These are phyloP conservation scores for Tricholaema leucomelas DNA, from an alignment of 2,113 vertebrate species.

Conservation along the genomic window DNA sequence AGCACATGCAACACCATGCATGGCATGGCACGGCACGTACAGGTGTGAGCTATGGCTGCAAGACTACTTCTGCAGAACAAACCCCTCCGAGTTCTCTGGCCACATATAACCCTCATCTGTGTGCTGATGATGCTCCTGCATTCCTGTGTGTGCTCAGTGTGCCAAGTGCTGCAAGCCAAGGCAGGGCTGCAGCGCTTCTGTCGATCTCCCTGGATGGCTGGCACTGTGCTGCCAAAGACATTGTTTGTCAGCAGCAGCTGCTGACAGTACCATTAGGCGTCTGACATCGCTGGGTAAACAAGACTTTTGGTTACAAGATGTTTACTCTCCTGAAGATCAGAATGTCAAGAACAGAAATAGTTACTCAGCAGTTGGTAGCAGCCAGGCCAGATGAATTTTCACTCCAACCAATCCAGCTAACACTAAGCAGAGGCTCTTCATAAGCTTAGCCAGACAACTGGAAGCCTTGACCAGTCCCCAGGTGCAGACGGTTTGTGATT, in stretches of 20 bases:
- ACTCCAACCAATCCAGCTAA: conserved; percentile 20
- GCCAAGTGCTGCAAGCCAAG: background rate
- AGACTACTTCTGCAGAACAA: background rate
- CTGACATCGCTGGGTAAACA: background rate
- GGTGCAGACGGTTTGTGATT: conserved; percentile 13
- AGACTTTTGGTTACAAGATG: conserved; percentile 7
- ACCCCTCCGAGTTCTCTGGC: background rate
- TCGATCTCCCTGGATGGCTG: background rate
- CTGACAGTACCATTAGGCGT: background rate
- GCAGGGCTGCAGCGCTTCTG: background rate
- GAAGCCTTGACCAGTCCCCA: conserved; percentile 34
- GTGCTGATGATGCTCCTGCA: background rate
- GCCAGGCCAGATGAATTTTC: conserved; percentile 30
- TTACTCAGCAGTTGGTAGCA: conserved; percentile 28
- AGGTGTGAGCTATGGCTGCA: background rate
- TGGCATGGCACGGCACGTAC: fast-evolving
- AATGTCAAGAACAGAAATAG: conserved; percentile 33
- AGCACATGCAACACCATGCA: fast-evolving
- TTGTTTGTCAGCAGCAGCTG: background rate
- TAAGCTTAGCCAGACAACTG: conserved; percentile 9
- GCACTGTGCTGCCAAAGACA: background rate
- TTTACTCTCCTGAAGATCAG: conserved; percentile 5
- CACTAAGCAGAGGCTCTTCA: background rate
- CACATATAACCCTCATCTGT: background rate
- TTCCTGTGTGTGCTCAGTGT: background rate